phyloP scores from a whole-genome alignment of 2,797 vertebrate species.

The Lagorchestes hirsutus region DNA sequence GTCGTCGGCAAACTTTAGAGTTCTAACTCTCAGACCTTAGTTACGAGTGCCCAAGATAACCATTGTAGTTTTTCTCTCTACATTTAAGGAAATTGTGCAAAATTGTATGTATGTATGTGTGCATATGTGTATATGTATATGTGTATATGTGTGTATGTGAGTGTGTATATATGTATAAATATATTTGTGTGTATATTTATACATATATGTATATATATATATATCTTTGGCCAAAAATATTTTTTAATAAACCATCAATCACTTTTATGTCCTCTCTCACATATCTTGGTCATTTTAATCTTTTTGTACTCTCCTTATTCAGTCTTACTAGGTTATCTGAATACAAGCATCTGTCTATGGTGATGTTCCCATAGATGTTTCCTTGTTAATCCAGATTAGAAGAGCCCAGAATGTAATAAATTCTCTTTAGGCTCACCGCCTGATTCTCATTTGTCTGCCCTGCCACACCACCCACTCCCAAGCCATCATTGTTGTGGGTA shows the following conservation, averaged over 20 bases:
- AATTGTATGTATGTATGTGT: background rate
- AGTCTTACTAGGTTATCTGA: background rate
- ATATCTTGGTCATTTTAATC: background rate
- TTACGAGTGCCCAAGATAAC: slow-evolving; percentile 11
- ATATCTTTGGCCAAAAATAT: too few relatives aligned
- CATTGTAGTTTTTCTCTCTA: background rate
- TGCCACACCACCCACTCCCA: background rate
- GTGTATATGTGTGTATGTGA: too few relatives aligned
- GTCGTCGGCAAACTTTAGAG: background rate
- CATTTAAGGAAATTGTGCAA: slow-evolving; percentile 61
- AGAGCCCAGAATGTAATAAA: slow-evolving; percentile 28
- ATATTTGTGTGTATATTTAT: too few relatives aligned
- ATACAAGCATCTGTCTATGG: slow-evolving; percentile 29
- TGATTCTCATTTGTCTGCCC: slow-evolving; percentile 57
- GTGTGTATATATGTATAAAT: too few relatives aligned
- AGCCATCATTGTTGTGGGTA: background rate
- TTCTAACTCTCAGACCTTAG: background rate
- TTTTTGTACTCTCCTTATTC: background rate
- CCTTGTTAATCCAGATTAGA: slow-evolving; percentile 56
- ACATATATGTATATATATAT: too few relatives aligned
- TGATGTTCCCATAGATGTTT: background rate
- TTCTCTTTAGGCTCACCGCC: slow-evolving; percentile 32
- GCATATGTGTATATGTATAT: too few relatives aligned
- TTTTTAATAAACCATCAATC: background rate
- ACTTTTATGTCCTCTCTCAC: background rate